These are phyloP conservation scores for Drymodes brunneopygia DNA, from an alignment of 2,113 vertebrate genomes.

Conservation along the genomic window DNA sequence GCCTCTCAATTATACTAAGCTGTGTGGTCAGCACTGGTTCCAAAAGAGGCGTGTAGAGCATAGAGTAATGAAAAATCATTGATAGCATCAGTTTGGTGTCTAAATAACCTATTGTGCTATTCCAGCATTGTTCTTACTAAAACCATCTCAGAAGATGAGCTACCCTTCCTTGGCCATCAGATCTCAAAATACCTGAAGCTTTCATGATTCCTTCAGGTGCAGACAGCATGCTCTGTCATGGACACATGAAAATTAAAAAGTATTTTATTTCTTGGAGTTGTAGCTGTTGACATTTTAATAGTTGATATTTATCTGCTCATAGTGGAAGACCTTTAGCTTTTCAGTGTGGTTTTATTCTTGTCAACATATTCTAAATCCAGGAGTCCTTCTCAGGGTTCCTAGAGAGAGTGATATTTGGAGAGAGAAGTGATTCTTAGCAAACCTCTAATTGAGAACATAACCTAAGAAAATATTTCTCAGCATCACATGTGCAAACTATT, in stretches of 20 bases:
- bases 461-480: background rate
- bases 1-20: slow-evolving; percentile 11
- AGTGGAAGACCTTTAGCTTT: background rate
- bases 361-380: background rate
- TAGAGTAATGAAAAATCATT: slow-evolving; percentile 61
- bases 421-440: background rate
- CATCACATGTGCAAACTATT: background rate
- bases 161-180: background rate
- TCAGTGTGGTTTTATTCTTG: background rate
- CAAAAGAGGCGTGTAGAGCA: slow-evolving; percentile 50
- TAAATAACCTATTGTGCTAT: slow-evolving; percentile 38
- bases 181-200: background rate
- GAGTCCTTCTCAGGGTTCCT: background rate
- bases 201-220: background rate
- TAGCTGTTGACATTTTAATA: background rate
- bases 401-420: background rate
- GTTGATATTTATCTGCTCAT: background rate
- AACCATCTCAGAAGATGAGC: background rate
- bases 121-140: background rate
- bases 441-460: background rate
- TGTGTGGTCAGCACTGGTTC: slow-evolving; percentile 53
- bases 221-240: background rate
- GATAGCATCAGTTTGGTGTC: slow-evolving; percentile 57
- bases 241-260: background rate
- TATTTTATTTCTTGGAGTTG: background rate